Conservation (phyloP, 2,113 vertebrate species). For the Pogonocichla stellata region DNA sequence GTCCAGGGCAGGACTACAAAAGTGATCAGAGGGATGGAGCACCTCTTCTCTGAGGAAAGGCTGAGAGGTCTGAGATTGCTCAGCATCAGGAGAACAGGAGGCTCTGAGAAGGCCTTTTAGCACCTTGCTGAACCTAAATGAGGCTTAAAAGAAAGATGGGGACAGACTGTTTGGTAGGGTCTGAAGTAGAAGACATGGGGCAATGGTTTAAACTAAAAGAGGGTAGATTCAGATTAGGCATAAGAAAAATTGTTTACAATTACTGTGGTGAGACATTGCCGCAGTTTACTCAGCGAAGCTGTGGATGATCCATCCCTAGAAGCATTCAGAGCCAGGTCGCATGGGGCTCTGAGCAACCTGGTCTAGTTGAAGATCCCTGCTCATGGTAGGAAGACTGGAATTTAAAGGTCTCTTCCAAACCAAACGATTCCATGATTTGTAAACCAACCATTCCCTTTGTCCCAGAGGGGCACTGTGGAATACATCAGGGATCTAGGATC, state of each 20-base stretch:
- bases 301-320: neutral
- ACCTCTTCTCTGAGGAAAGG: fast-evolving
- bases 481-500: neutral
- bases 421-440: neutral
- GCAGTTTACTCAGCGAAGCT: neutral
- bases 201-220: neutral
- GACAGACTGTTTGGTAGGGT: neutral
- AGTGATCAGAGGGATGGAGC: neutral
- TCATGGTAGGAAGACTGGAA: neutral
- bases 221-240: neutral
- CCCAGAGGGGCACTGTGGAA: neutral
- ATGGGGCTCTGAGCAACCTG: neutral
- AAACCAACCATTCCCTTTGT: neutral
- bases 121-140: neutral
- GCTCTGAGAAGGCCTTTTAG: neutral
- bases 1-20: neutral
- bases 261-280: neutral
- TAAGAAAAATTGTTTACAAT: neutral
- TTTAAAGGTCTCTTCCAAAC: neutral
- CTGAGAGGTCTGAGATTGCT: neutral
- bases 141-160: neutral
- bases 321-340: neutral
- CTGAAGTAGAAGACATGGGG: too few species aligned
- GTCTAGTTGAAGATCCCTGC: neutral
- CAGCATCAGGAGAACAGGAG: neutral